Conservation (phyloP, 2,113 vertebrate genomes). For the Peromyscus californicus region DNA sequence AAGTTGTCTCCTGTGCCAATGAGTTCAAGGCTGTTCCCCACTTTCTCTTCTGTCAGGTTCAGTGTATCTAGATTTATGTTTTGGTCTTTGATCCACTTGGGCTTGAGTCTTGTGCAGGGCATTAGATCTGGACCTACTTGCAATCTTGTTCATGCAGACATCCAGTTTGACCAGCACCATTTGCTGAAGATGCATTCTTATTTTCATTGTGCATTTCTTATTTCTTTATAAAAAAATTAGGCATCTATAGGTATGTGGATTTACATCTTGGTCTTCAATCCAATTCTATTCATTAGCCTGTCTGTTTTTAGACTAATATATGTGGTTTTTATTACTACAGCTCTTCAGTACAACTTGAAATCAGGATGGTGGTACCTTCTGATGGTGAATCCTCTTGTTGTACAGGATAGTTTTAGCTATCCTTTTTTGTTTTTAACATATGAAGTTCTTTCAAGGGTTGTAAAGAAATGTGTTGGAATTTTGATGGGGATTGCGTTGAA, state of each 20-base stretch:
- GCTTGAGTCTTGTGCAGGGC: no score
- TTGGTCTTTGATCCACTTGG: background rate
- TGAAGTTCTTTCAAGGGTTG: no score
- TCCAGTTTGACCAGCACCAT: background rate
- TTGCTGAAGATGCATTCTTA: background rate
- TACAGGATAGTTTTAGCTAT: background rate
- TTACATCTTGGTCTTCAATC: background rate
- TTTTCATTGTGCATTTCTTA: background rate
- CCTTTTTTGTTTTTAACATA: no score
- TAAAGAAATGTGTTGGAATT: no score
- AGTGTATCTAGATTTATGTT: background rate
- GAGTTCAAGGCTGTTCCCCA: background rate
- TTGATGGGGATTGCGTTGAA: background rate
- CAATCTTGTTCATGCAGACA: background rate
- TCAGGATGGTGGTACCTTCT: background rate
- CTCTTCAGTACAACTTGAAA: background rate
- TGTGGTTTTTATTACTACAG: background rate
- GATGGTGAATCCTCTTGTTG: background rate
- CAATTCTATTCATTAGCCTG: background rate
- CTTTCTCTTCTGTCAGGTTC: background rate
- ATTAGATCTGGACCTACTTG: background rate
- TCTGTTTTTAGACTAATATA: background rate
- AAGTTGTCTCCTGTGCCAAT: background rate
- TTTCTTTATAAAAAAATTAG: background rate
- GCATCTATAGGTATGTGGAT: background rate